These are phyloP conservation scores for Drosophila lini DNA, from an alignment of 1,140 invertebrate species.

Conservation along the genomic window DNA sequence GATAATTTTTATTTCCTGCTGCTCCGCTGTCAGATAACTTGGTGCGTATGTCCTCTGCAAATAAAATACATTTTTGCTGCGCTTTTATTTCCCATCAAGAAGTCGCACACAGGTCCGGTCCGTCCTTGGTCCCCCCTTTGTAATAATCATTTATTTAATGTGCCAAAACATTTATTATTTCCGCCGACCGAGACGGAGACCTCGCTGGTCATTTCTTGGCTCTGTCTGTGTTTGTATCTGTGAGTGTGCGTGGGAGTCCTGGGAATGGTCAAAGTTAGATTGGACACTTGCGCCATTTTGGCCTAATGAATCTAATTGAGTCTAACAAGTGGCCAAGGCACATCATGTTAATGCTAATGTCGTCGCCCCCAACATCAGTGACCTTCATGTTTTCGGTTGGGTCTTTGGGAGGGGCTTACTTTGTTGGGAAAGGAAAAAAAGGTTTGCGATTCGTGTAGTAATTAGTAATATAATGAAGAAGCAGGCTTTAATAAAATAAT, in stretches of 20 bases:
- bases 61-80: conserved; percentile 70
- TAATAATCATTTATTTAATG: conserved; percentile 83
- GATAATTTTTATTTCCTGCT: conserved; percentile 78
- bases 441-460: neutral
- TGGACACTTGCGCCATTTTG: conserved; percentile 75
- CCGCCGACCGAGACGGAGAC: conserved; percentile 44
- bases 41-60: conserved; percentile 50
- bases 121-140: conserved; percentile 22
- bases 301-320: conserved; percentile 77
- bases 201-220: conserved; percentile 1
- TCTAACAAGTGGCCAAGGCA: conserved; percentile 62
- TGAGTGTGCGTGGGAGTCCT: conserved; percentile 12
- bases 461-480: neutral
- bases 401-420: conserved; percentile 19
- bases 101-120: conserved; percentile 4
- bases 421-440: neutral
- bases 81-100: conserved; percentile 68
- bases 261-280: conserved; percentile 78
- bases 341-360: conserved; percentile 58
- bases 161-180: conserved; percentile 75
- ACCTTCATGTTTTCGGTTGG: conserved; percentile 28
- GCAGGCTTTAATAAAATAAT: neutral
- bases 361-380: conserved; percentile 24
- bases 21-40: conserved; percentile 28
- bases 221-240: neutral